phyloP scores from a whole-genome alignment of 2,797 vertebrate genomes.

The Poeciliopsis gracilis region DNA sequence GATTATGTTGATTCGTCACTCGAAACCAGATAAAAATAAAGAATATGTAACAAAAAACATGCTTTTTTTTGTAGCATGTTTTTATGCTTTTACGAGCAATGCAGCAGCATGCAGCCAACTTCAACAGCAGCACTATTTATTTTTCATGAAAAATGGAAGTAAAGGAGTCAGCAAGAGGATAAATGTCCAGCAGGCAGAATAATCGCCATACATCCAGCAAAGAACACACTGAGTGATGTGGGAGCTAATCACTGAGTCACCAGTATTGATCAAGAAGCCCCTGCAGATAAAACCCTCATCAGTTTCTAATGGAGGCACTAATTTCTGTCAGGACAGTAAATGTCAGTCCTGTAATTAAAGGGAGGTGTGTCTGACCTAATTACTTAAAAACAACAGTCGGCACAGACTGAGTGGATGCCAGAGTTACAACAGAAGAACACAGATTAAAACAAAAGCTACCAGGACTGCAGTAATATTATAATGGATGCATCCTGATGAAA shows the following conservation, averaged over 20 bases:
- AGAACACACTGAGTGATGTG: neutral
- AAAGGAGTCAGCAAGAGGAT: neutral
- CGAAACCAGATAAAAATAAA: neutral
- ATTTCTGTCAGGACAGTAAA: constrained; percentile 25
- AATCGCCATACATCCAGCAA: neutral
- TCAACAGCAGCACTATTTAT: constrained; percentile 7
- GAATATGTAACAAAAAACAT: neutral
- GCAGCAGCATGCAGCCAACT: constrained; percentile 12
- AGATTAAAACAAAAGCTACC: constrained; percentile 26
- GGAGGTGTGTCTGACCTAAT: neutral
- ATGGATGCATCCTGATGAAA: constrained; percentile 51
- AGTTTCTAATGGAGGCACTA: constrained; percentile 21
- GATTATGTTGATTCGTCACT: neutral
- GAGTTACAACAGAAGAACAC: constrained; percentile 2
- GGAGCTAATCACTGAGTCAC: constrained; percentile 38
- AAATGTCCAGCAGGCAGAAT: neutral
- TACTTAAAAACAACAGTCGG: constrained; percentile 5
- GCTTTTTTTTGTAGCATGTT: too few relatives aligned
- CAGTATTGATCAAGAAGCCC: constrained; percentile 35
- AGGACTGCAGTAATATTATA: constrained; percentile 28
- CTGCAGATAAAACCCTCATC: constrained; percentile 29
- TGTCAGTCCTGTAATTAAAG: constrained; percentile 32
- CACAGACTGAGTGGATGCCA: constrained; percentile 7
- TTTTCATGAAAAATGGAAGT: neutral
- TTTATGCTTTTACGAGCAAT: neutral